A percentile compares a stretch with the other conserved stretches of the same genome.
Conservation (phyloP, 2,113 vertebrate genomes). For the Microcebus tavaratra region DNA sequence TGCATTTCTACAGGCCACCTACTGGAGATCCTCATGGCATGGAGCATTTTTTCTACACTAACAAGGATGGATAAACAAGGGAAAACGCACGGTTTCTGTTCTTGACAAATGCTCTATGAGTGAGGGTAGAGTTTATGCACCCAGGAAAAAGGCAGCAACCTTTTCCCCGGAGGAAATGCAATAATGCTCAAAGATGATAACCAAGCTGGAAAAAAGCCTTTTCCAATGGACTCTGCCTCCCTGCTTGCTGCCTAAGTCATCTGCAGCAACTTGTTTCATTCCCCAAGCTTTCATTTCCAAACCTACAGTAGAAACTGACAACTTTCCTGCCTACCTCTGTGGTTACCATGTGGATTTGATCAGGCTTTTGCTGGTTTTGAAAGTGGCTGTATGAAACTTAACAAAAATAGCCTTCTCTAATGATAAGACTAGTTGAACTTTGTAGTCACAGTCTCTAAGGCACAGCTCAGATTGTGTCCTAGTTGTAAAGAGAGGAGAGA, state of each 20-base stretch:
- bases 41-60: background rate
- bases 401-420: background rate
- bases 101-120: background rate
- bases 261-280: background rate
- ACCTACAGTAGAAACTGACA: background rate
- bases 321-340: background rate
- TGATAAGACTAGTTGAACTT: background rate
- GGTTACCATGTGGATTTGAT: background rate
- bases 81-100: background rate
- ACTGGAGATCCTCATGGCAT: background rate
- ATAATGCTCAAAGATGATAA: background rate
- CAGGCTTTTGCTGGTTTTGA: background rate
- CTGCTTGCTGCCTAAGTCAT: constrained; percentile 22
- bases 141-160: background rate
- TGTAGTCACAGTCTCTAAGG: background rate
- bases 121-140: background rate
- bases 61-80: background rate
- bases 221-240: background rate
- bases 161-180: background rate
- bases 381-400: constrained; percentile 13
- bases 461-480: background rate
- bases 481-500: background rate
- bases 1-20: background rate
- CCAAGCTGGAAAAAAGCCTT: background rate
- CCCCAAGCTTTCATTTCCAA: background rate